These are phyloP conservation scores for Fundulus diaphanus DNA, from an alignment of 2,797 vertebrate genomes.

Conservation along the genomic window DNA sequence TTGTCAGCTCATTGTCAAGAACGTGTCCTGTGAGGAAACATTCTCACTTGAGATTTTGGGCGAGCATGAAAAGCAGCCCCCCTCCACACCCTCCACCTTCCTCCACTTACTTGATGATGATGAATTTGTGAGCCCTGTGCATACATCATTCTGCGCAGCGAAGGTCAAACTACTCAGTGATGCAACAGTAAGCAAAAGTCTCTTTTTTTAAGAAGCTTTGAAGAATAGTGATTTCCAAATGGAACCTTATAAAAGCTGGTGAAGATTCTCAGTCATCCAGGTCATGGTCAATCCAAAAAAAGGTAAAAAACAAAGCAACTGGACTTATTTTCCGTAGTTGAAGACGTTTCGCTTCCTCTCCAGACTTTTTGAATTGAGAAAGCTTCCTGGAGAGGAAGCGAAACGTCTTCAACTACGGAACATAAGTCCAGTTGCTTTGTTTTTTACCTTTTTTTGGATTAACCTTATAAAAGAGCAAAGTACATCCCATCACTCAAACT, in stretches of 20 bases:
- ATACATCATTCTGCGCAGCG: constrained; percentile 29
- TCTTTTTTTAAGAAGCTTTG: constrained; percentile 15
- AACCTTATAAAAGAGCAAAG: background rate
- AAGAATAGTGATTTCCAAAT: constrained; percentile 19
- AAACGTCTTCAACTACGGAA: too few species aligned
- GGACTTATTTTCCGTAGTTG: too few species aligned
- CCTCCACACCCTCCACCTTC: background rate
- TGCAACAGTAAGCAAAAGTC: constrained; percentile 26
- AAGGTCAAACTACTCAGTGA: constrained; percentile 37
- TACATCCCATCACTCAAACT: background rate
- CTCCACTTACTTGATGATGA: background rate
- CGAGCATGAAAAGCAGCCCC: constrained; percentile 3
- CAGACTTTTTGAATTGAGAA: too few species aligned
- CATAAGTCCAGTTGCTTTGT: too few species aligned
- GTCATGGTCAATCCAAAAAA: too few species aligned
- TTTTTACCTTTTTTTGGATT: too few species aligned
- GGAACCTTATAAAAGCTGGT: background rate
- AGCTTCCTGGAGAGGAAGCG: too few species aligned
- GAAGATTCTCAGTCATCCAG: too few species aligned
- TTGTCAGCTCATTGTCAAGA: constrained; percentile 21
- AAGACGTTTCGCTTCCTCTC: too few species aligned
- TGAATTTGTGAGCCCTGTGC: constrained; percentile 15
- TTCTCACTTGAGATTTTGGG: constrained; percentile 12
- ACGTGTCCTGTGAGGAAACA: background rate
- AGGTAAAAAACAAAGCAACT: too few species aligned